Percentiles rank a stretch among this genome's conserved stretches.
These are phyloP conservation scores for Drosophila fungiperda DNA, from an alignment of 2,888 invertebrate species.

Conservation along the genomic window DNA sequence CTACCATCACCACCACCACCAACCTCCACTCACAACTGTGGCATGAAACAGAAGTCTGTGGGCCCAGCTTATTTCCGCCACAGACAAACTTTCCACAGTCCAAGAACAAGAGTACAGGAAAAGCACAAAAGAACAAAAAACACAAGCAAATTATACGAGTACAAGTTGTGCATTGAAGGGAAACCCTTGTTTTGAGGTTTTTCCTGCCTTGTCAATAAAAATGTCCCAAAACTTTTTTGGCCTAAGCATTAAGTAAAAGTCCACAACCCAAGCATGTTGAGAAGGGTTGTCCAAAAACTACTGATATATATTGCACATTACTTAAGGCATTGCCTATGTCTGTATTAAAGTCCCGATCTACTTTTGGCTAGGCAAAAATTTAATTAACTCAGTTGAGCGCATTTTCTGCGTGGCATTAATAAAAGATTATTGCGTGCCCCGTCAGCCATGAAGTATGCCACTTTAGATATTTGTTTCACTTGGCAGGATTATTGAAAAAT, in stretches of 20 bases:
- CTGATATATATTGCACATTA: slow-evolving; percentile 12
- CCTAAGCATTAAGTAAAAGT: slow-evolving; percentile 68
- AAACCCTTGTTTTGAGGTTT: slow-evolving; percentile 62
- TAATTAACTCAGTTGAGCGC: slow-evolving; percentile 80
- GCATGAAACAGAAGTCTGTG: slow-evolving; percentile 58
- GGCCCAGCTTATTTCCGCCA: slow-evolving; percentile 68
- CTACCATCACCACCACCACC: neutral
- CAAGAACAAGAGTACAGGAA: slow-evolving; percentile 20
- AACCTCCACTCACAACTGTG: slow-evolving; percentile 5
- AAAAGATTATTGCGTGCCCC: slow-evolving; percentile 73
- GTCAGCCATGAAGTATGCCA: slow-evolving; percentile 70
- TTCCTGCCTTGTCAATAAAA: slow-evolving; percentile 77
- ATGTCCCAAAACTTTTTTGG: slow-evolving; percentile 78
- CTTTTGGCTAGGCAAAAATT: slow-evolving; percentile 59
- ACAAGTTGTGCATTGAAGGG: slow-evolving; percentile 28
- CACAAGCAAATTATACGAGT: slow-evolving; percentile 59
- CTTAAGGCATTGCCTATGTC: neutral
- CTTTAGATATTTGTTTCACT: slow-evolving; percentile 72
- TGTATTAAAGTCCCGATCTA: slow-evolving; percentile 23
- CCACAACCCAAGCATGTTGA: slow-evolving; percentile 47
- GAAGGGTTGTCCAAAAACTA: slow-evolving; percentile 66
- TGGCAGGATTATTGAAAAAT: slow-evolving; percentile 76
- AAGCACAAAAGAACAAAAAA: slow-evolving; percentile 17
- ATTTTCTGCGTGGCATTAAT: slow-evolving; percentile 68
- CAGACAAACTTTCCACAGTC: slow-evolving; percentile 69